Conservation (phyloP, 1,140 invertebrate genomes). For the Drosophila nasuta region DNA sequence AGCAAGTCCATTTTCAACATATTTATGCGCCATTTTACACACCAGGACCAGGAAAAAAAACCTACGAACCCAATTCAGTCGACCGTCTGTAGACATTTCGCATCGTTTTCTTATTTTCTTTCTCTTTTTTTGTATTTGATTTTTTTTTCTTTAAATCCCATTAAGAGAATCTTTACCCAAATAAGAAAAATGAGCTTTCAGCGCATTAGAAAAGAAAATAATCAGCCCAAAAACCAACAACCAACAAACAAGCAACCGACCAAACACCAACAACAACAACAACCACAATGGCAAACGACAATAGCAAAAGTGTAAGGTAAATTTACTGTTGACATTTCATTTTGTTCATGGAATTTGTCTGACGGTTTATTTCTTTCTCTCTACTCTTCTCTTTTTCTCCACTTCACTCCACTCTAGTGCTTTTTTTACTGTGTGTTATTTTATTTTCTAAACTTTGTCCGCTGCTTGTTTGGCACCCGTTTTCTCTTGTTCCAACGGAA, state of each 20-base stretch:
- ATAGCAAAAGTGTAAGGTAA: slow-evolving; percentile 72
- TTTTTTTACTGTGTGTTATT: neutral
- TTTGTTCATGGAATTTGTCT: slow-evolving; percentile 78
- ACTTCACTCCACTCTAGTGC: slow-evolving; percentile 4
- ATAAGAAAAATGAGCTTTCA: slow-evolving; percentile 81
- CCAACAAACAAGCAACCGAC: slow-evolving; percentile 35
- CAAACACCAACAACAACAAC: slow-evolving; percentile 20
- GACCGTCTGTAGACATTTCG: slow-evolving; percentile 49
- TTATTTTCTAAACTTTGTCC: slow-evolving; percentile 26
- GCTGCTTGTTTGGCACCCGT: slow-evolving; percentile 25
- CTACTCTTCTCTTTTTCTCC: slow-evolving; percentile 39
- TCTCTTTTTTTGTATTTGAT: neutral
- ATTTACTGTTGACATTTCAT: slow-evolving; percentile 83
- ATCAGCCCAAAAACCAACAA: slow-evolving; percentile 63
- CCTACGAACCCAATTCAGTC: slow-evolving; percentile 29
- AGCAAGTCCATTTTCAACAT: slow-evolving; percentile 80
- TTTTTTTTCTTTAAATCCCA: slow-evolving; percentile 68
- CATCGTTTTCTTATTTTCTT: neutral
- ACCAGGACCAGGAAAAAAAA: slow-evolving; percentile 37
- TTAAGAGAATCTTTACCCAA: slow-evolving; percentile 70
- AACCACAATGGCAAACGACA: slow-evolving; percentile 26
- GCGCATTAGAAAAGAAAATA: slow-evolving; percentile 79
- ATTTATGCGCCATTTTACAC: slow-evolving; percentile 83
- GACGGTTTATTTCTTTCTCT: slow-evolving; percentile 35
- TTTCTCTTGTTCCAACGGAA: slow-evolving; percentile 46